Conservation (phyloP, 30 jellyfish, hydroid and myxozoan species). For the Morbakka virulenta region DNA sequence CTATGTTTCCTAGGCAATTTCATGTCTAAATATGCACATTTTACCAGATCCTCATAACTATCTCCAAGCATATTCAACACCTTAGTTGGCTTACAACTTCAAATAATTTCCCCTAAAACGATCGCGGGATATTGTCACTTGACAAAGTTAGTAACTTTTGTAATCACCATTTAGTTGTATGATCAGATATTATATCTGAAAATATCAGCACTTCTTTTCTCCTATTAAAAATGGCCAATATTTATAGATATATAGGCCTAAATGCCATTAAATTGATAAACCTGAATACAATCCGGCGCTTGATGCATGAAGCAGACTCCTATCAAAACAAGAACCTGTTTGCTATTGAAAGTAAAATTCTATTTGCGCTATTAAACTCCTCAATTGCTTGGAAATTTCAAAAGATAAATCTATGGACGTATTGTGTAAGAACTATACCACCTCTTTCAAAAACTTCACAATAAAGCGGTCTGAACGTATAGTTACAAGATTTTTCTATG, state of each 20-base stretch:
- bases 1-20: slow-evolving; percentile 93
- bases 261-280: too few species aligned
- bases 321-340: neutral
- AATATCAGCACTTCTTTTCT: too few species aligned
- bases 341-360: neutral
- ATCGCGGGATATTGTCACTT: neutral
- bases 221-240: too few species aligned
- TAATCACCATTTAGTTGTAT: neutral
- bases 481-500: neutral
- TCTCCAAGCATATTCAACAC: neutral
- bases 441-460: neutral
- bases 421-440: neutral
- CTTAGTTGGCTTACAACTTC: neutral
- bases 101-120: neutral
- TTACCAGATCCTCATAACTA: slow-evolving; percentile 62
- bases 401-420: neutral
- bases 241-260: too few species aligned
- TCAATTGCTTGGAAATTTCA: neutral
- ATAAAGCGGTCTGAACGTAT: neutral
- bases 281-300: too few species aligned
- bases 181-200: too few species aligned
- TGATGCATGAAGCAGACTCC: neutral
- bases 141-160: neutral
- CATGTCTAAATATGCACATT: slow-evolving; percentile 94
- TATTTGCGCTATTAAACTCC: neutral